Conservation (phyloP, 2,888 invertebrate species). For the Mesochorus sp. region DNA sequence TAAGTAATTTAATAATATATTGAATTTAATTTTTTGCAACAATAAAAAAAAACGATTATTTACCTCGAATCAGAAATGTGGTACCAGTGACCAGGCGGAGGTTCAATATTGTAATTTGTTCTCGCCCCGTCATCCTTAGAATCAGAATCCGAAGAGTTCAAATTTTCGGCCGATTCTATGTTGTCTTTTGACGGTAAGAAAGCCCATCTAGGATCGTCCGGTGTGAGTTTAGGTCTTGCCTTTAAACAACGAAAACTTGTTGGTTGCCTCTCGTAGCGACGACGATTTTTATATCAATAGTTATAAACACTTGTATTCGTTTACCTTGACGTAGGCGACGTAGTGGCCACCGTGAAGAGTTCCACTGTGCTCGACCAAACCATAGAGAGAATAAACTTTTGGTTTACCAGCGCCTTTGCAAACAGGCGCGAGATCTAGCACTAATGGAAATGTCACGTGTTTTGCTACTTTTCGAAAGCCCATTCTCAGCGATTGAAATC, state of each 20-base stretch:
- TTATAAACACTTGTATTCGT: no score
- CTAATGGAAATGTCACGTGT: slow-evolving; percentile 92
- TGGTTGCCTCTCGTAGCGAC: background rate
- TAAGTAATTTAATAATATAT: background rate
- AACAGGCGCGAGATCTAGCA: slow-evolving; percentile 95
- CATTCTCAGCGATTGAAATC: slow-evolving; percentile 90
- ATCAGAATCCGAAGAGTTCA: slow-evolving; percentile 80
- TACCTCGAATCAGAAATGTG: slow-evolving; percentile 94
- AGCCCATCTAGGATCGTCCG: slow-evolving; percentile 88
- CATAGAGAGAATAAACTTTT: slow-evolving; percentile 93
- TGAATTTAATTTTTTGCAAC: background rate
- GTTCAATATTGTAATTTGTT: slow-evolving; percentile 78
- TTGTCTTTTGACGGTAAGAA: slow-evolving; percentile 85
- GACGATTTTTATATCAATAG: no score
- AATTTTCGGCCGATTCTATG: slow-evolving; percentile 66
- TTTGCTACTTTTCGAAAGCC: slow-evolving; percentile 92
- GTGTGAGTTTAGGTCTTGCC: slow-evolving; percentile 84
- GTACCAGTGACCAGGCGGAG: slow-evolving; percentile 93
- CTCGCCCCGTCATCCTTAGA: slow-evolving; percentile 81
- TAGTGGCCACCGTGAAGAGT: slow-evolving; percentile 95
- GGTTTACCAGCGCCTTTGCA: slow-evolving; percentile 87
- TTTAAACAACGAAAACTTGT: slow-evolving; percentile 46
- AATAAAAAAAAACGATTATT: background rate
- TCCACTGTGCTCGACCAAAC: slow-evolving; percentile 97
- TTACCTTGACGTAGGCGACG: slow-evolving; percentile 96